Conservation (phyloP, 2,888 invertebrate genomes). For the Clusia tigrina region DNA sequence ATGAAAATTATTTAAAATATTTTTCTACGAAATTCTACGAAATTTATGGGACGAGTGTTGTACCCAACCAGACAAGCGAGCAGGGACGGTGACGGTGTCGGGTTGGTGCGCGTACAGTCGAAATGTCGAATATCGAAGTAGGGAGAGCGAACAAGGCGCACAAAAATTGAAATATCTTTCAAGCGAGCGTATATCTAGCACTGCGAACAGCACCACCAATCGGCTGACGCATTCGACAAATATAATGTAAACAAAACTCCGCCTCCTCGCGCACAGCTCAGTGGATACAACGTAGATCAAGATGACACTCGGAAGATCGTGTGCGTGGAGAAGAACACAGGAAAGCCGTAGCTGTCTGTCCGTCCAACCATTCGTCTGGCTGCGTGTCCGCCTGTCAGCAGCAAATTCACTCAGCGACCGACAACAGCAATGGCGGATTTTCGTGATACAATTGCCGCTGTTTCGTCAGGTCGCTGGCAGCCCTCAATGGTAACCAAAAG, state of each 20-base stretch:
- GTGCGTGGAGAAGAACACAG: neutral
- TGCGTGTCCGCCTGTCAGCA: neutral
- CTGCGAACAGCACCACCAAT: too few species aligned
- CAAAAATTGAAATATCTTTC: constrained; percentile 57
- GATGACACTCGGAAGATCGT: constrained; percentile 2
- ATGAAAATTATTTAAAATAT: constrained; percentile 2
- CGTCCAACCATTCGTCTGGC: too few species aligned
- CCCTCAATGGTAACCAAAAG: too few species aligned
- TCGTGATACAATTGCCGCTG: neutral
- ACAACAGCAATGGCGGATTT: constrained; percentile 23
- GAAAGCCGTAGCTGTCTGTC: too few species aligned
- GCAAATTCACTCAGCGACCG: neutral
- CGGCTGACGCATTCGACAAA: constrained; percentile 53
- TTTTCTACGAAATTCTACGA: constrained; percentile 36
- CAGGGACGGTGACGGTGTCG: neutral
- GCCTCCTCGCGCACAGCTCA: constrained; percentile 46
- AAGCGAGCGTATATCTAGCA: constrained; percentile 22
- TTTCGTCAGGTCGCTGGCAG: neutral
- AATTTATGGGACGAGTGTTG: too few species aligned
- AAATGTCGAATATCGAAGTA: neutral
- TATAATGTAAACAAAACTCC: constrained; percentile 63
- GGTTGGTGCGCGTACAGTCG: neutral
- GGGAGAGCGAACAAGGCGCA: neutral
- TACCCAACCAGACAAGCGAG: neutral
- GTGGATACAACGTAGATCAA: neutral